A percentile compares a stretch with the other conserved stretches of the same genome.
Evolutionary conservation across 2,888 invertebrate species (phyloP).

Genomic region (Margaritifera margaritifera): DNA sequence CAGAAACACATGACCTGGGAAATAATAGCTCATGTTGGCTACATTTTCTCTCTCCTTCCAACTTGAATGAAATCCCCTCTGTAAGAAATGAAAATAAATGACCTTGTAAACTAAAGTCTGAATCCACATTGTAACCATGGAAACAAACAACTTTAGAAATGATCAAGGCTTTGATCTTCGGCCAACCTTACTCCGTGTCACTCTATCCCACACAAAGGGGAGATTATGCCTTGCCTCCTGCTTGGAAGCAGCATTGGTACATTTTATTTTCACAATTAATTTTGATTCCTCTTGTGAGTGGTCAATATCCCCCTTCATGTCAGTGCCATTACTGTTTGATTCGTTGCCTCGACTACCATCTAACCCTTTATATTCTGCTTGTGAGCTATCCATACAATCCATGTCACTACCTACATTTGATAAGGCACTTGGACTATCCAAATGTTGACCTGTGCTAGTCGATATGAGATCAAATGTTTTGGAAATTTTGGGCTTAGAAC

Average conservation of each 20-base stretch:
- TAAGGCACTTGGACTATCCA: slow-evolving; percentile 18
- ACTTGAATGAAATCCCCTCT: too few relatives aligned
- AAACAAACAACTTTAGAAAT: slow-evolving; percentile 4
- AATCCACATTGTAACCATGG: background rate
- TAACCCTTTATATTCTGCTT: too few relatives aligned
- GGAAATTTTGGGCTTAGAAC: too few relatives aligned
- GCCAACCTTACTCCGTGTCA: slow-evolving; percentile 56
- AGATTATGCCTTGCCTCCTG: slow-evolving; percentile 47
- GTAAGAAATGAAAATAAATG: too few relatives aligned
- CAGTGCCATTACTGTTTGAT: background rate
- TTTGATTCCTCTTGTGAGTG: slow-evolving; percentile 18
- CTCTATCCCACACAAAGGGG: slow-evolving; percentile 61
- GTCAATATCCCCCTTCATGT: slow-evolving; percentile 9
- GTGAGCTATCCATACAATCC: slow-evolving; percentile 2
- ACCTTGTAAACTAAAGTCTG: background rate
- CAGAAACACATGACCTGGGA: too few relatives aligned
- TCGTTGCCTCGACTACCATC: too few relatives aligned
- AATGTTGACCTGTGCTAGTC: slow-evolving; percentile 6
- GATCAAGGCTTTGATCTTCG: slow-evolving; percentile 28
- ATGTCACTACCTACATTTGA: slow-evolving; percentile 22
- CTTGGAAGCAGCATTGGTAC: slow-evolving; percentile 9
- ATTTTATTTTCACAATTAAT: slow-evolving; percentile 9
- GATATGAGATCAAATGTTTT: slow-evolving; percentile 1
- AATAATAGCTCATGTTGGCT: too few relatives aligned
- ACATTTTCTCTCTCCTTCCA: too few relatives aligned